phyloP scores from a whole-genome alignment of 2,113 vertebrate species.

The Ptilorrhoa leucosticta region DNA sequence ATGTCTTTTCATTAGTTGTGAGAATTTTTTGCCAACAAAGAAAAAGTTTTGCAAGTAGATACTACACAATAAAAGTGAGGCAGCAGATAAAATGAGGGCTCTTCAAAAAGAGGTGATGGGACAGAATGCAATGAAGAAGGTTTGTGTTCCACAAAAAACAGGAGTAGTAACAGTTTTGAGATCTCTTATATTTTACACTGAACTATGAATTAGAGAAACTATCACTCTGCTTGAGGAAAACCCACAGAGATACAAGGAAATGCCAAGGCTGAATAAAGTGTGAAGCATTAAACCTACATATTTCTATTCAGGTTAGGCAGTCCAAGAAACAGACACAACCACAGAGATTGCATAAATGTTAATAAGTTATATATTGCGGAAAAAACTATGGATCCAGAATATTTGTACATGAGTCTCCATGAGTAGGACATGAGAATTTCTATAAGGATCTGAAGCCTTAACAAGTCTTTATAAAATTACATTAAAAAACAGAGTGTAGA shows the following conservation, averaged over 20 bases:
- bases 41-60: neutral
- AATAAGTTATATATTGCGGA: neutral
- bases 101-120: neutral
- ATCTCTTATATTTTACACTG: constrained; percentile 11
- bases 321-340: neutral
- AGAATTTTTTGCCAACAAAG: neutral
- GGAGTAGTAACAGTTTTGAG: constrained; percentile 8
- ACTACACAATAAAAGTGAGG: neutral
- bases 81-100: neutral
- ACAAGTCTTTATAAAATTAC: neutral
- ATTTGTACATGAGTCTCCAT: neutral
- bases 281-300: neutral
- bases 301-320: neutral
- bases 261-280: neutral
- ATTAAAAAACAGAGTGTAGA: neutral
- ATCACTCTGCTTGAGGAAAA: constrained; percentile 1
- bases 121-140: neutral
- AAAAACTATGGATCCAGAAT: neutral
- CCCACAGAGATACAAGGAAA: neutral
- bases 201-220: neutral
- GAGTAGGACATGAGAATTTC: neutral
- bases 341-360: neutral
- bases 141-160: neutral
- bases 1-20: neutral
- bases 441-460: neutral